Base-by-base conservation (phyloP, 1,140 invertebrate species). In the Platyura marginata region DNA sequence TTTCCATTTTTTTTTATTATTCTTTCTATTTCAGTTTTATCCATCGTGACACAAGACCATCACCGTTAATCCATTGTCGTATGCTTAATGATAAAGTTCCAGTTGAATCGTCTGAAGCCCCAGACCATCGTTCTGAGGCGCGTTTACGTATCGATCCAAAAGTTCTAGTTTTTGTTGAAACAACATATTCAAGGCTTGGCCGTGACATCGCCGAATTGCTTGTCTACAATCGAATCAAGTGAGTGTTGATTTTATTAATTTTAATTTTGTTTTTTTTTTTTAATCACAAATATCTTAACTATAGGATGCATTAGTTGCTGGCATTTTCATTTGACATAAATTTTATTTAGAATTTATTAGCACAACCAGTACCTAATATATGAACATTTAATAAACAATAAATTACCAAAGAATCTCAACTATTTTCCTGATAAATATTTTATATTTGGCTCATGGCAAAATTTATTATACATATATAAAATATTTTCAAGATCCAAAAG, bases 91-190 rank as follows among this genome's bases (percentile, higher is more conserved):
- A 72, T 32, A 75, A 75, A 44, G 63, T 70, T 42, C 63, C 71
- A 43, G 66, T 71, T 47, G 59, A 63, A 25, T 63, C 67, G 21
- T 57, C 61, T n/a, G 65, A 68, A 18, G 73, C 74, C 32, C 74
- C 76, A 33, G 81, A 86, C 62, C 88, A 93, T 63, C 74, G 80
- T 34, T 81, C 81, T 19, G 81, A 83, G 52, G 81, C 82, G 41
- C 69, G 81, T 21, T 61, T 88, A 22, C 73, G 83, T 42, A 85
- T 90, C 57, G 88, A 93, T 64, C 79, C 85, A 21, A 91, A 91
- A 63, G 87, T 94, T 46, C 68, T 96, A 46, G 81, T 96, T 44
- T 89, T 95, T 59, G 87, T 91, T n/a, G 91, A 96, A 65, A 92
- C 88, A 13, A 81, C 85, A 34, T 94, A 92, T 61, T 91, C 89